phyloP scores from a whole-genome alignment of 2,113 vertebrate genomes.

The Penelope pileata region DNA sequence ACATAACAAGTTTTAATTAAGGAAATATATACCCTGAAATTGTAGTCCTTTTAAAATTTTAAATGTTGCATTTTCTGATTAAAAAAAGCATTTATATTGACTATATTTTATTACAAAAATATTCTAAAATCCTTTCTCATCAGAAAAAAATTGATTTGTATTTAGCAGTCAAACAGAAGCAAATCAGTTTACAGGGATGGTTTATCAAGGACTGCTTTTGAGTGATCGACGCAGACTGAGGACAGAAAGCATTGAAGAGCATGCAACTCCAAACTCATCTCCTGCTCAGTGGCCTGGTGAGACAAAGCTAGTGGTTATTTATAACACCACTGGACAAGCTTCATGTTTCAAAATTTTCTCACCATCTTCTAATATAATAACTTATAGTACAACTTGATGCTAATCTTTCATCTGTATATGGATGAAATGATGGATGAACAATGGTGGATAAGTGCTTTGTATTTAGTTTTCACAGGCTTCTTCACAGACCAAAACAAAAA shows the following conservation, averaged over 20 bases:
- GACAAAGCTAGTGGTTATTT: slow-evolving; percentile 9
- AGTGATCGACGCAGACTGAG: slow-evolving; percentile 93
- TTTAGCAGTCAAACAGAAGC: slow-evolving; percentile 89
- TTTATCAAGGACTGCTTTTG: slow-evolving; percentile 94
- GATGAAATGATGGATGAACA: background rate
- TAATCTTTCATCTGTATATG: background rate
- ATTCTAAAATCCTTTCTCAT: slow-evolving; percentile 35
- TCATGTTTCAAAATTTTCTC: background rate
- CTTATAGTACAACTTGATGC: background rate
- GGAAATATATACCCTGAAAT: background rate
- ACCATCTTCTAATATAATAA: background rate
- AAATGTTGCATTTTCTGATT: background rate
- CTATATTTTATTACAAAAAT: background rate
- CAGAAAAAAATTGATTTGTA: slow-evolving; percentile 31
- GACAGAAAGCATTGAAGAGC: slow-evolving; percentile 97
- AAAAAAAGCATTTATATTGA: background rate
- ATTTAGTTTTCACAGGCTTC: background rate
- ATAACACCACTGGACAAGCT: background rate
- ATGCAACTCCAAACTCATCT: slow-evolving; percentile 90
- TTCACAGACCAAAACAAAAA: background rate
- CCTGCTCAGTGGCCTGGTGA: slow-evolving; percentile 97
- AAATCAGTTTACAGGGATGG: slow-evolving; percentile 96
- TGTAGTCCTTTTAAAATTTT: background rate
- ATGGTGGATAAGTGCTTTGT: background rate
- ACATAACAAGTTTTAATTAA: background rate